A percentile compares a stretch with the other conserved stretches of the same genome.
Conservation (phyloP, 2,797 vertebrate genomes). For the Pterois miles region DNA sequence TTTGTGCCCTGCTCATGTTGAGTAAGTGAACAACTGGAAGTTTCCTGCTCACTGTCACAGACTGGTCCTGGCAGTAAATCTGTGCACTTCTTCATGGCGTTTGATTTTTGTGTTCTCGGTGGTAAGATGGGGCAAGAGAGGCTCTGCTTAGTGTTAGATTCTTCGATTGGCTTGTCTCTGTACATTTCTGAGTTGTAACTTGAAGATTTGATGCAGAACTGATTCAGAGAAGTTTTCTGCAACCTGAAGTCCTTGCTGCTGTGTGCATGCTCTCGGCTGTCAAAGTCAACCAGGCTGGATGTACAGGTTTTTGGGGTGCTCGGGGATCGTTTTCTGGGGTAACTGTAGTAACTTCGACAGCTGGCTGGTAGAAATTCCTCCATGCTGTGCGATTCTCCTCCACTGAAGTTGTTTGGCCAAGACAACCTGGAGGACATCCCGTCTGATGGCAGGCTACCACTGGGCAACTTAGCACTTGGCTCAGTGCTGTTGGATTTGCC, state of each 20-base stretch:
- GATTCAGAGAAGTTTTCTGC: constrained; percentile 70
- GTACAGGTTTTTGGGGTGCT: constrained; percentile 89
- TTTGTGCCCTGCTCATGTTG: constrained; percentile 79
- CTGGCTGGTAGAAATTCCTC: constrained; percentile 87
- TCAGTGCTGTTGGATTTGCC: constrained; percentile 80
- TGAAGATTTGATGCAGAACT: constrained; percentile 90
- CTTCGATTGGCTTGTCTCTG: constrained; percentile 84
- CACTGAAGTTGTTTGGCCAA: constrained; percentile 93
- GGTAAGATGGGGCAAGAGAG: constrained; percentile 94
- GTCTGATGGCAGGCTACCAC: constrained; percentile 80
- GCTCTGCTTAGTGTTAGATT: constrained; percentile 88
- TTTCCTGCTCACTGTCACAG: constrained; percentile 82
- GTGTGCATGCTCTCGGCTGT: constrained; percentile 69
- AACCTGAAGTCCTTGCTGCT: constrained; percentile 63
- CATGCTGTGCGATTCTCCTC: constrained; percentile 82
- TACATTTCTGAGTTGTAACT: constrained; percentile 92
- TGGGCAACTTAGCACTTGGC: constrained; percentile 72
- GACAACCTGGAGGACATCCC: constrained; percentile 88
- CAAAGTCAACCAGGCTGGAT: constrained; percentile 88
- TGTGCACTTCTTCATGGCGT: constrained; percentile 73
- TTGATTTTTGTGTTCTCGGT: constrained; percentile 89
- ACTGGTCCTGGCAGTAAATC: constrained; percentile 78
- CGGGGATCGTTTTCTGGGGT: constrained; percentile 92
- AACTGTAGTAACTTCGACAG: constrained; percentile 94
- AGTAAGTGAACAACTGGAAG: constrained; percentile 69